Evolutionary conservation across 1,140 invertebrate genomes (phyloP).

Genomic region (Amphibalanus amphitrite): DNA sequence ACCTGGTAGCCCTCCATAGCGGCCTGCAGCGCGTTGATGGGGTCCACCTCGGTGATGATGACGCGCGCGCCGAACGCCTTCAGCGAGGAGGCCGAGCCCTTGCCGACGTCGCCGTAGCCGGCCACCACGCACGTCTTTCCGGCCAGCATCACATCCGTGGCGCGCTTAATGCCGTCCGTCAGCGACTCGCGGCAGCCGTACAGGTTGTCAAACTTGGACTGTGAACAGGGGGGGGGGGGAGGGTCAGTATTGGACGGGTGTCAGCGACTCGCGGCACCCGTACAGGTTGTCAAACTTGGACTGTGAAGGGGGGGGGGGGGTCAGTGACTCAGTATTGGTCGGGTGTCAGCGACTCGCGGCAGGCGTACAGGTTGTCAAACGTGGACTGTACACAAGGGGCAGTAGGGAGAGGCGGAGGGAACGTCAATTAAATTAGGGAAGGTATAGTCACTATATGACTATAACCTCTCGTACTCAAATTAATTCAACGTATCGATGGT

Average conservation of each 20-base stretch:
- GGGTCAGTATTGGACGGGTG: background rate
- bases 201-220: conserved; percentile 99
- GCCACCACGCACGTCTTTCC: conserved; percentile 96
- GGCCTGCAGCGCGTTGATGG: conserved; percentile 95
- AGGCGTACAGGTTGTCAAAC: too few species aligned
- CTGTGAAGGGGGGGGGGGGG: too few species aligned
- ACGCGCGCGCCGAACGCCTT: conserved; percentile 88
- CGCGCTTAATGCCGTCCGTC: conserved; percentile 95
- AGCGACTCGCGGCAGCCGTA: conserved; percentile 97
- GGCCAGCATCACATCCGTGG: conserved; percentile 95
- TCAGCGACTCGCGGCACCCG: too few species aligned
- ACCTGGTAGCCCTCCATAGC: conserved; percentile 95
- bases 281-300: too few species aligned
- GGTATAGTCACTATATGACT: too few species aligned
- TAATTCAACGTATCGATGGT: too few species aligned
- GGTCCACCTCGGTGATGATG: conserved; percentile 95
- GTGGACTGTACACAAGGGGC: too few species aligned
- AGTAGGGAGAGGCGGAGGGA: too few species aligned
- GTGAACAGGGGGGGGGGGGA: conserved; percentile 18
- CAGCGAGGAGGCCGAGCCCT: conserved; percentile 92
- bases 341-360: too few species aligned
- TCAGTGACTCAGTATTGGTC: too few species aligned
- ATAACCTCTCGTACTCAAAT: too few species aligned
- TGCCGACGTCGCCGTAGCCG: conserved; percentile 98
- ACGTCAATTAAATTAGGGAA: too few species aligned